phyloP scores from a whole-genome alignment of 1,140 invertebrate genomes.

The Solenopsis invicta region DNA sequence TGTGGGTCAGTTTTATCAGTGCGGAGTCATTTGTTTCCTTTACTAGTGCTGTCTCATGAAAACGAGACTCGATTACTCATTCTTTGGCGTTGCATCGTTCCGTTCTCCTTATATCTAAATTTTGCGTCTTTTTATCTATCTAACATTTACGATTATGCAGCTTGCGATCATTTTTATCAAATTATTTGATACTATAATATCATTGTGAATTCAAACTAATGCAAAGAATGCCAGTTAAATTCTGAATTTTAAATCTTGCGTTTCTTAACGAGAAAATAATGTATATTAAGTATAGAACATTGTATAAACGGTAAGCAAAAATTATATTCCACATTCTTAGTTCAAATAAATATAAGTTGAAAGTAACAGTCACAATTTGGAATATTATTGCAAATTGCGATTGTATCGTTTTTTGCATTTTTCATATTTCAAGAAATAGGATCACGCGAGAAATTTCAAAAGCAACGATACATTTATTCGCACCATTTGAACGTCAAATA shows the following conservation, averaged over 20 bases:
- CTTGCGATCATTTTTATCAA: neutral
- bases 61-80: conserved; percentile 6
- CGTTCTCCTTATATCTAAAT: neutral
- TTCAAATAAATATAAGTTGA: neutral
- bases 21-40: conserved; percentile 69
- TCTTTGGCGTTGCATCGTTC: conserved; percentile 63
- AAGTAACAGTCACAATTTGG: neutral
- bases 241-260: neutral
- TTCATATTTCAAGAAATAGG: neutral
- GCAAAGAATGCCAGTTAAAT: neutral
- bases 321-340: neutral
- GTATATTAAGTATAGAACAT: neutral
- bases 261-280: neutral
- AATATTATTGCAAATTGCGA: neutral
- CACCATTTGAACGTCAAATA: conserved; percentile 32
- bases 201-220: neutral
- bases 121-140: neutral
- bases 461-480: neutral
- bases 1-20: conserved; percentile 72
- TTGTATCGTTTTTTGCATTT: neutral
- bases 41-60: conserved; percentile 20
- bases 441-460: neutral
- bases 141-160: neutral
- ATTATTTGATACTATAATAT: neutral
- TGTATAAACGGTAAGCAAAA: neutral